A percentile compares a stretch with the other conserved stretches of the same genome.
Conservation (phyloP, 2,113 vertebrate species). For the Carollia perspicillata region DNA sequence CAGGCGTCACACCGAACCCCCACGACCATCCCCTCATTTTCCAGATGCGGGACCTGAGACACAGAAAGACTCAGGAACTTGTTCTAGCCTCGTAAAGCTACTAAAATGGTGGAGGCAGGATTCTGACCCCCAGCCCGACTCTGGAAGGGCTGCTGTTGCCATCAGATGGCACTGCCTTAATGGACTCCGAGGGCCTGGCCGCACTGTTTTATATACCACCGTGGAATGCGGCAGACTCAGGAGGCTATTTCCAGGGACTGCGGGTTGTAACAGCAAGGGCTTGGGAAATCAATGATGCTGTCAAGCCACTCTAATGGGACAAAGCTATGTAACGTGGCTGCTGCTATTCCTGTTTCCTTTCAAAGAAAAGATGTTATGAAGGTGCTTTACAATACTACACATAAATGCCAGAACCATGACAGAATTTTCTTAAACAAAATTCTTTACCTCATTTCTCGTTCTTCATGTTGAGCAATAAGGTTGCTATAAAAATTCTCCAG, state of each 20-base stretch:
- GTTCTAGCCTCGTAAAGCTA: neutral
- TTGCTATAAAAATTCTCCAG: conserved; percentile 99
- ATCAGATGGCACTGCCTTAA: neutral
- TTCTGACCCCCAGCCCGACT: neutral
- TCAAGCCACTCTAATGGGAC: neutral
- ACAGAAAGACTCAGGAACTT: neutral
- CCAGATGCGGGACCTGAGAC: neutral
- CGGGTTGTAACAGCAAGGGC: neutral
- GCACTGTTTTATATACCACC: neutral
- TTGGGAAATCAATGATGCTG: neutral
- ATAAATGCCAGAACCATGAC: neutral
- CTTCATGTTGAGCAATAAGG: conserved; percentile 96
- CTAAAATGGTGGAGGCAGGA: neutral
- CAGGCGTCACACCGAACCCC: neutral
- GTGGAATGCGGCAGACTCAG: neutral
- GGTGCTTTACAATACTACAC: neutral
- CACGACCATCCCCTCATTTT: neutral
- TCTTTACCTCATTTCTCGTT: conserved; percentile 96
- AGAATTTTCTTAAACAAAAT: neutral
- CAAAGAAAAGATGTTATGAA: neutral
- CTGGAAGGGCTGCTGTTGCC: neutral
- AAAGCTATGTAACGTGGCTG: neutral
- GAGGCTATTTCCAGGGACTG: too few relatives aligned
- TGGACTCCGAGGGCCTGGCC: neutral
- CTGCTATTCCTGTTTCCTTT: neutral